Evolutionary conservation across 2,888 invertebrate genomes (phyloP).

Genomic region (Ceratothoa steindachneri): DNA sequence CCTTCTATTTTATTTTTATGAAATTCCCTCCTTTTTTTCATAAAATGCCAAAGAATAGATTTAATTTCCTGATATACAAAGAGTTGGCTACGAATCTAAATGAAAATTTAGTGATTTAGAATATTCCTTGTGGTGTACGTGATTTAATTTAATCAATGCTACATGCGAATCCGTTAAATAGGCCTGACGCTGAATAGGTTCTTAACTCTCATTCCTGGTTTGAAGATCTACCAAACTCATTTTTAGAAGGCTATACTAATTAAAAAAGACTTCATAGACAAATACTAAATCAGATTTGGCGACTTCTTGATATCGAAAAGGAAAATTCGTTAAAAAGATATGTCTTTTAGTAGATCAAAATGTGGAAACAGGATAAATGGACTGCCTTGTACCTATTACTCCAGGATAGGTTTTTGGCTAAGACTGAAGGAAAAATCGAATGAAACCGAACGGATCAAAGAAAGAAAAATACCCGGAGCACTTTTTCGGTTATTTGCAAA

Average conservation of each 20-base stretch:
- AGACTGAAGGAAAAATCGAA: too few relatives aligned
- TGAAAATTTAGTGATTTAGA: neutral
- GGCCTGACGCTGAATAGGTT: neutral
- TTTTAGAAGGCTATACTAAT: neutral
- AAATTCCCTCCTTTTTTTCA: constrained; percentile 1
- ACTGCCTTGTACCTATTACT: neutral
- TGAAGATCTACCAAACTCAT: neutral
- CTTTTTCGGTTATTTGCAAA: too few relatives aligned
- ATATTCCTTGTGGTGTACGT: neutral
- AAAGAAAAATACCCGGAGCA: too few relatives aligned
- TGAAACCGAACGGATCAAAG: too few relatives aligned
- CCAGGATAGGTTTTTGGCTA: neutral
- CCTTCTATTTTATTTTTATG: neutral
- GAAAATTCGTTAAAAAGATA: neutral
- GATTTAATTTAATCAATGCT: neutral
- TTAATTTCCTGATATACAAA: neutral
- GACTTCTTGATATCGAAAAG: neutral
- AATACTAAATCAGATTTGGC: neutral
- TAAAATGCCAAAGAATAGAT: neutral
- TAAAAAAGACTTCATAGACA: neutral
- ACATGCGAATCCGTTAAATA: neutral
- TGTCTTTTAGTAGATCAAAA: neutral
- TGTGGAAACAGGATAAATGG: neutral
- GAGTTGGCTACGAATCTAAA: neutral
- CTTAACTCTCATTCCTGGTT: neutral